A percentile compares a stretch with the other conserved stretches of the same genome.
phyloP scores from a whole-genome alignment of 2,113 vertebrate genomes.

The Struthio camelus region DNA sequence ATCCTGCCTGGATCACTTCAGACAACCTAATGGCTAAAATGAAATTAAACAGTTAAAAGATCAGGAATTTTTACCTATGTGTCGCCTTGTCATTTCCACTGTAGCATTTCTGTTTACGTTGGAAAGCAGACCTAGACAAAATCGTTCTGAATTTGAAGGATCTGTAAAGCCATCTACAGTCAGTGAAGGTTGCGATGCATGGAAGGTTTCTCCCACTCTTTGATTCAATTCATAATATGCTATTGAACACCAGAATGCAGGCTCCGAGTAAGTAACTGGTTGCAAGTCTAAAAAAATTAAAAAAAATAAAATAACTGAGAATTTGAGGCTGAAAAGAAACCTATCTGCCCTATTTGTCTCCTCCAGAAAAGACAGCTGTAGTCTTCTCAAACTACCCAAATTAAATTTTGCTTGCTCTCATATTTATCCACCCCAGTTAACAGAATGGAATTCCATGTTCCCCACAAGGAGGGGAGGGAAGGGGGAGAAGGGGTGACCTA shows the following conservation, averaged over 20 bases:
- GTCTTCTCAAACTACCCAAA: not conserved
- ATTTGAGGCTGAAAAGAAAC: not conserved
- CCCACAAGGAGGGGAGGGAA: not conserved
- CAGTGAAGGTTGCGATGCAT: constrained; percentile 95
- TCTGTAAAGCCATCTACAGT: constrained; percentile 98
- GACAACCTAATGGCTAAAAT: not conserved
- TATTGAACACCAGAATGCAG: constrained; percentile 99
- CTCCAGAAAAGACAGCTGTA: not conserved
- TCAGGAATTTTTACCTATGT: constrained; percentile 87
- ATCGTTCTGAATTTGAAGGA: constrained; percentile 97
- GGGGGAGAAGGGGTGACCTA: not conserved
- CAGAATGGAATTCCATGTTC: constrained; percentile 6
- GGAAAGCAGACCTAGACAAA: constrained; percentile 95
- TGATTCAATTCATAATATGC: constrained; percentile 98
- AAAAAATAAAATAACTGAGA: not conserved
- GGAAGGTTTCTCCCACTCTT: constrained; percentile 97
- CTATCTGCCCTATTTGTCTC: not conserved
- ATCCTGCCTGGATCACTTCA: not conserved
- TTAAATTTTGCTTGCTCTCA: not conserved
- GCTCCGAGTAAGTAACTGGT: constrained; percentile 96
- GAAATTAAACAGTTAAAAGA: not conserved
- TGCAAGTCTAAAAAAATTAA: constrained; percentile 84
- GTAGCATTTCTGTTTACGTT: constrained; percentile 98
- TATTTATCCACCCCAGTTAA: not conserved
- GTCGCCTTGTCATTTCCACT: constrained; percentile 97